These are phyloP conservation scores for Latrodectus elegans DNA, from an alignment of 2,888 invertebrate species.

Conservation along the genomic window DNA sequence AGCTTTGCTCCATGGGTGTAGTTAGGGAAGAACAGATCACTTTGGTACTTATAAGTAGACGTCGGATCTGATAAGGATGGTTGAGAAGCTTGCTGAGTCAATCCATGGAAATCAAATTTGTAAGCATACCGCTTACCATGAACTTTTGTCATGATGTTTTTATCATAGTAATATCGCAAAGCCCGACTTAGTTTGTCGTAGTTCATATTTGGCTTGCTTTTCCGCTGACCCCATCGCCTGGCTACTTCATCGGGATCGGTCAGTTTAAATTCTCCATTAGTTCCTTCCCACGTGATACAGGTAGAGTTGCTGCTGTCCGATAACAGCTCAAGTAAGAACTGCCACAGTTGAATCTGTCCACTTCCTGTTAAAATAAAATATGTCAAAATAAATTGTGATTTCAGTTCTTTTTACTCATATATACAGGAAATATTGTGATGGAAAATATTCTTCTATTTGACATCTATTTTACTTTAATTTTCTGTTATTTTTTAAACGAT, in stretches of 20 bases:
- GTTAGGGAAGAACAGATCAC: slow-evolving; percentile 66
- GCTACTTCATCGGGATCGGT: slow-evolving; percentile 91
- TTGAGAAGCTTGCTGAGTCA: slow-evolving; percentile 70
- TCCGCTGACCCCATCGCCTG: slow-evolving; percentile 97
- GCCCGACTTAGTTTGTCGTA: slow-evolving; percentile 99
- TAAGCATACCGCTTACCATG: slow-evolving; percentile 98
- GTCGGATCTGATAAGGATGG: slow-evolving; percentile 46
- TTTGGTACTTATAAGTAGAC: slow-evolving; percentile 66
- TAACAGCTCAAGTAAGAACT: slow-evolving; percentile 95
- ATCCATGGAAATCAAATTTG: slow-evolving; percentile 95
- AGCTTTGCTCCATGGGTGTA: slow-evolving; percentile 65
- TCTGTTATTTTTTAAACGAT: no score
- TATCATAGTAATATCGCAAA: slow-evolving; percentile 99
- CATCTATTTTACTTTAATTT: no score
- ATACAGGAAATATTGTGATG: no score
- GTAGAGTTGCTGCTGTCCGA: slow-evolving; percentile 96
- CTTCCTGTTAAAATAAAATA: slow-evolving; percentile 76
- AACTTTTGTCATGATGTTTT: slow-evolving; percentile 99
- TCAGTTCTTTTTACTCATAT: no score
- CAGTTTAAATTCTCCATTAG: slow-evolving; percentile 79
- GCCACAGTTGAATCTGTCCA: slow-evolving; percentile 99
- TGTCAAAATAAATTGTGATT: no score
- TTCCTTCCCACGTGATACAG: slow-evolving; percentile 86
- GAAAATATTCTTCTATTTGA: no score
- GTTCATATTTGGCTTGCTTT: slow-evolving; percentile 99